Conservation (phyloP, 2,113 vertebrate species). For the Brienomyrus longianalis region DNA sequence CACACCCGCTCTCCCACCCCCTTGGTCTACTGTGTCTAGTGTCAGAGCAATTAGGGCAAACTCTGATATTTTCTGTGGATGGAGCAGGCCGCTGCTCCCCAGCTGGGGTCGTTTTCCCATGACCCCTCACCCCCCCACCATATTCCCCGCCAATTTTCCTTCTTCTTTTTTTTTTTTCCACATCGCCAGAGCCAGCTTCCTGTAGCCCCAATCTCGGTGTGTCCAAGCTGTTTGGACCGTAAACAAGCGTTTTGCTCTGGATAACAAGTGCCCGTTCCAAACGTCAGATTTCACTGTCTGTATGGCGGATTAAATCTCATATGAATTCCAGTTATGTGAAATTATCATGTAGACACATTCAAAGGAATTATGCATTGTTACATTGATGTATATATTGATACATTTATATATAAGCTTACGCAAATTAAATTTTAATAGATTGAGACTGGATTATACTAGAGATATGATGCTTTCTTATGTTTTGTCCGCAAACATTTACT, state of each 20-base stretch:
- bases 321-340: not conserved
- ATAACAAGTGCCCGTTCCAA: not conserved
- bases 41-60: constrained; percentile 14
- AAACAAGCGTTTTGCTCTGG: not conserved
- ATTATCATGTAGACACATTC: not conserved
- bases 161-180: not conserved
- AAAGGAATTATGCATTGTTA: not conserved
- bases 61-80: not conserved
- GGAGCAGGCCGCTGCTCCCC: not conserved
- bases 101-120: constrained; percentile 7
- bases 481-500: not conserved
- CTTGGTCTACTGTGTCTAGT: not conserved
- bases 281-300: not conserved
- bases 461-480: not conserved
- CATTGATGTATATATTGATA: not conserved
- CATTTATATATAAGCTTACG: not conserved
- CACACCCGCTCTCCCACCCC: not conserved
- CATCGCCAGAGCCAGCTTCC: not conserved
- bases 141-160: not conserved
- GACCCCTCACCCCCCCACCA: constrained; percentile 3
- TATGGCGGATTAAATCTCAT: not conserved
- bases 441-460: not conserved
- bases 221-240: not conserved
- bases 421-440: not conserved
- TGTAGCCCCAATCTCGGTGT: not conserved